These are phyloP conservation scores for Mus spicilegus DNA, from an alignment of 2,113 vertebrate species.

Conservation along the genomic window DNA sequence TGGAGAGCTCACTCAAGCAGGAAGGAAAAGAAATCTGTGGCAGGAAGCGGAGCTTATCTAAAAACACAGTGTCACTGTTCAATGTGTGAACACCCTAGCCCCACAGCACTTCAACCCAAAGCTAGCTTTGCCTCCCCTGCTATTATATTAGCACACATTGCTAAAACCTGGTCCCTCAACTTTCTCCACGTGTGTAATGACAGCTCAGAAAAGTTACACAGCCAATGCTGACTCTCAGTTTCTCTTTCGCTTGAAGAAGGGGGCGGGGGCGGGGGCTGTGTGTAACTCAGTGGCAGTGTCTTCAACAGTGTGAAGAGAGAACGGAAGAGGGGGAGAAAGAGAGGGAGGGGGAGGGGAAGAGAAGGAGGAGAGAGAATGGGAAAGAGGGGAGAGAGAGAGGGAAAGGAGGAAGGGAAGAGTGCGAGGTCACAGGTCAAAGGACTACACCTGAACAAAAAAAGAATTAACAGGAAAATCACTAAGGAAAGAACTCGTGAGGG, in stretches of 20 bases:
- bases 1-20: conserved; percentile 61
- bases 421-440: neutral
- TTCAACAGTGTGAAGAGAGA: neutral
- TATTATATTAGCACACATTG: conserved; percentile 15
- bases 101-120: conserved; percentile 34
- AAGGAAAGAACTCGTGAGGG: neutral
- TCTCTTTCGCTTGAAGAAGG: neutral
- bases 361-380: neutral
- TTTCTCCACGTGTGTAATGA: neutral
- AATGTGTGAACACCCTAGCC: neutral
- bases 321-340: too few species aligned
- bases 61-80: conserved; percentile 54
- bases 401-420: neutral
- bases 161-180: conserved; percentile 1
- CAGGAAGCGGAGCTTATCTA: conserved; percentile 76
- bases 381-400: neutral
- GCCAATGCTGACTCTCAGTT: neutral
- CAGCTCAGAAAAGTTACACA: neutral
- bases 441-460: conserved; percentile 36
- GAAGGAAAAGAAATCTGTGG: conserved; percentile 78
- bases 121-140: conserved; percentile 3
- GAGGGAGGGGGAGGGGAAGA: neutral
- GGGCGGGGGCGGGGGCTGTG: neutral
- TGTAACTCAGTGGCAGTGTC: neutral
- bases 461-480: neutral